These are phyloP conservation scores for Laspeyria flexula DNA, from an alignment of 2,888 invertebrate genomes.

Conservation along the genomic window DNA sequence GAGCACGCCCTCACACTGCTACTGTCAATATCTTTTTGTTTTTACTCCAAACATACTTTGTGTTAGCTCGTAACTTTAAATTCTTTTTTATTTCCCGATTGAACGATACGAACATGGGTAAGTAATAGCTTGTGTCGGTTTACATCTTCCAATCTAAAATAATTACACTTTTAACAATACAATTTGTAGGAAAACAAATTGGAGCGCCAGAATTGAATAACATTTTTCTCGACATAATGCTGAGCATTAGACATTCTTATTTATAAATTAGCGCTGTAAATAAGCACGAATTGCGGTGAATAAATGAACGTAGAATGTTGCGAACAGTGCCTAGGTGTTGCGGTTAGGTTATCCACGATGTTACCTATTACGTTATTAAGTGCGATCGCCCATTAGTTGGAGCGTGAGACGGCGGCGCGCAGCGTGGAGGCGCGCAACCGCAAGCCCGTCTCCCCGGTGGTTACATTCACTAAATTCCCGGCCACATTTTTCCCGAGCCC, in stretches of 20 bases:
- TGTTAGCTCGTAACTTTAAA: conserved; percentile 63
- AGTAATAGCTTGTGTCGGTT: conserved; percentile 63
- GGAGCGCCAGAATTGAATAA: conserved; percentile 9
- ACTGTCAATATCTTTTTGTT: conserved; percentile 68
- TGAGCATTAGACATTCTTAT: conserved; percentile 28
- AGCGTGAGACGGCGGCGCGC: conserved; percentile 59
- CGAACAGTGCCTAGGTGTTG: conserved; percentile 44
- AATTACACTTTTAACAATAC: conserved; percentile 21
- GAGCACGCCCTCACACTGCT: conserved; percentile 58
- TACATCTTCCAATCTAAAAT: conserved; percentile 45
- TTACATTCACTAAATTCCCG: conserved; percentile 83
- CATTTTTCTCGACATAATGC: conserved; percentile 14
- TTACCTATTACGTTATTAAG: conserved; percentile 74
- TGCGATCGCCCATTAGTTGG: conserved; percentile 67
- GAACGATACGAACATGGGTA: conserved; percentile 66
- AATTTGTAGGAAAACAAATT: conserved; percentile 20
- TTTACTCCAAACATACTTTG: conserved; percentile 58
- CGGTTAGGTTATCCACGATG: conserved; percentile 64
- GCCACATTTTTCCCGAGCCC: conserved; percentile 80
- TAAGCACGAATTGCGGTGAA: conserved; percentile 38
- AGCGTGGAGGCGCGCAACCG: conserved; percentile 65
- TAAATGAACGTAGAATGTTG: conserved; percentile 40
- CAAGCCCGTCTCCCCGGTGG: conserved; percentile 71
- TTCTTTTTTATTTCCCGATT: conserved; percentile 64
- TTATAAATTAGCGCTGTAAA: conserved; percentile 33